Percentiles rank a stretch among this genome's conserved stretches.
phyloP scores from a whole-genome alignment of 2,113 vertebrate species.

The Lepisosteus oculatus region DNA sequence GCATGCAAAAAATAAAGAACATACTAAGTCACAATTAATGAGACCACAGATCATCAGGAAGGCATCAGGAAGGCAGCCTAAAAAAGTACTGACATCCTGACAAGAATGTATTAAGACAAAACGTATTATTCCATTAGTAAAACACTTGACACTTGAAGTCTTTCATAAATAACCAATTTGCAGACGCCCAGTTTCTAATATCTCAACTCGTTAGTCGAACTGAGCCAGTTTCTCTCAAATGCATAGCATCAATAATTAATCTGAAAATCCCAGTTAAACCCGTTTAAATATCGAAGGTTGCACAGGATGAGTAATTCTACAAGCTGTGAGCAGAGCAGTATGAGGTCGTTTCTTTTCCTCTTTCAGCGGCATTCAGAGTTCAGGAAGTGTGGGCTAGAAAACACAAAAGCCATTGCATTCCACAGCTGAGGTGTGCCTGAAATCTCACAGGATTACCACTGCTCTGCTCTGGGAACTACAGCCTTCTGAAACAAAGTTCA shows the following conservation, averaged over 20 bases:
- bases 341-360: background rate
- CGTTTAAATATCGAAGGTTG: conserved; percentile 10
- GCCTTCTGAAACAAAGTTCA: too few species aligned
- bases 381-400: conserved; percentile 21
- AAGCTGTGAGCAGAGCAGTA: conserved; percentile 16
- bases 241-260: conserved; percentile 48
- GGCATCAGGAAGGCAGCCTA: too few species aligned
- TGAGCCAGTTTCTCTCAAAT: background rate
- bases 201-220: background rate
- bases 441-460: conserved; percentile 30
- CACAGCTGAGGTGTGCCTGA: conserved; percentile 62
- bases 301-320: conserved; percentile 53
- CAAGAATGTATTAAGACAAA: background rate
- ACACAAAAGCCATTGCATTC: conserved; percentile 59
- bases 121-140: background rate
- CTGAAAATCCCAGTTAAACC: conserved; percentile 27
- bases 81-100: too few species aligned
- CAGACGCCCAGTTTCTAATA: background rate
- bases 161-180: background rate
- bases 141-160: too few species aligned
- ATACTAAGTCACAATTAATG: too few species aligned
- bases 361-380: background rate
- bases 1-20: too few species aligned
- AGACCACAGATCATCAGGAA: too few species aligned
- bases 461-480: too few species aligned